Percentiles rank a stretch among this genome's conserved stretches.
Conservation (phyloP, 2,888 invertebrate species). For the Diarsia rubi region DNA sequence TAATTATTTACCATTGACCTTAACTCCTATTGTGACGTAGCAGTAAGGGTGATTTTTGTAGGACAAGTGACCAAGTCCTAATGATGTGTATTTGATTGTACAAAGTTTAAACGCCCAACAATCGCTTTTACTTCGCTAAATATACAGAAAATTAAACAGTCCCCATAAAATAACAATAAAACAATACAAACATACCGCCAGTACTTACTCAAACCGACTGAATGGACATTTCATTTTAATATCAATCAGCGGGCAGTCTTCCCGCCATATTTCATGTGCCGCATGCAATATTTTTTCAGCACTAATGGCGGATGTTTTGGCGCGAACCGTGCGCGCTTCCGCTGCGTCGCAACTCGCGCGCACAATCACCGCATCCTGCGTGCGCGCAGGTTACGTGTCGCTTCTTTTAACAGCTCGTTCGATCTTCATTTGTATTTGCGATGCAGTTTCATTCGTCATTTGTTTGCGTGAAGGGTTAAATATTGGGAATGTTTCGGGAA, state of each 20-base stretch:
- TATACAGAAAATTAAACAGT: neutral
- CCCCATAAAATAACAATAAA: constrained; percentile 37
- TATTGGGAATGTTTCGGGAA: neutral
- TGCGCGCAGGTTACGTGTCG: constrained; percentile 65
- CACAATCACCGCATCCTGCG: constrained; percentile 79
- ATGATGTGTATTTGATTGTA: neutral
- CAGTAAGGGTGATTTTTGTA: neutral
- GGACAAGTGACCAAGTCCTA: neutral
- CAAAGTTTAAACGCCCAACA: neutral
- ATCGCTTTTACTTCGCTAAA: neutral
- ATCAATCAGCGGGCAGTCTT: constrained; percentile 63
- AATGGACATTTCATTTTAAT: constrained; percentile 66
- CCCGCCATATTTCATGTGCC: constrained; percentile 66
- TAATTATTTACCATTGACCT: neutral
- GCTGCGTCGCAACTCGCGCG: constrained; percentile 72
- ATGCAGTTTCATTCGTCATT: constrained; percentile 55
- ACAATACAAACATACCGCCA: constrained; percentile 42
- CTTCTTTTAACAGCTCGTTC: constrained; percentile 67
- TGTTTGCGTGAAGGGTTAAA: constrained; percentile 37
- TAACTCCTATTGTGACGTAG: neutral
- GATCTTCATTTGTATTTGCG: constrained; percentile 66
- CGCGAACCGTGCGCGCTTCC: constrained; percentile 78
- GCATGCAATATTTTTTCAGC: constrained; percentile 78
- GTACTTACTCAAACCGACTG: constrained; percentile 49
- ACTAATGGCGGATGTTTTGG: constrained; percentile 77